Evolutionary conservation across 2,888 invertebrate species (phyloP).

Genomic region (Leptura quadrifasciata): DNA sequence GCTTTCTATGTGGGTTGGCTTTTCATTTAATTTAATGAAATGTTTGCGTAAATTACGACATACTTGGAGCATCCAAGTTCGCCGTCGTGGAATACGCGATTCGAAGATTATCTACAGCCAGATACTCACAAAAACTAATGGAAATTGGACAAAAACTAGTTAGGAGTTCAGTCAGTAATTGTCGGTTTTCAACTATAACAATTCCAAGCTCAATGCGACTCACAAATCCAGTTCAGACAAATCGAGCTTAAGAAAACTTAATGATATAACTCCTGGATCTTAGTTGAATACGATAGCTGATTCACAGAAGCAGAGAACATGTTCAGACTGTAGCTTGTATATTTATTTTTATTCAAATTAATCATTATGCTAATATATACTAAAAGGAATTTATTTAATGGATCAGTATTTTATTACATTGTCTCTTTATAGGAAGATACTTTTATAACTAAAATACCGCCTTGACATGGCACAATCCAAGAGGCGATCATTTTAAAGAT

Average conservation of each 20-base stretch:
- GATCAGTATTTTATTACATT: no score
- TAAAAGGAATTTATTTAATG: no score
- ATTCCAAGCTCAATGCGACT: slow-evolving; percentile 48
- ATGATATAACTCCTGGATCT: slow-evolving; percentile 43
- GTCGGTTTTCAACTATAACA: slow-evolving; percentile 56
- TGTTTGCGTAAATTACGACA: slow-evolving; percentile 42
- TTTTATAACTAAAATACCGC: no score
- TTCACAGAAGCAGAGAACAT: neutral
- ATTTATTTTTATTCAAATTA: neutral
- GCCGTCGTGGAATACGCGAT: slow-evolving; percentile 11
- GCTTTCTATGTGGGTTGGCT: neutral
- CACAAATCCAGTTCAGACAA: slow-evolving; percentile 55
- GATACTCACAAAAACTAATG: slow-evolving; percentile 44
- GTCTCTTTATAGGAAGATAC: no score
- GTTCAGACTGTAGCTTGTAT: no score
- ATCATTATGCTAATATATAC: no score
- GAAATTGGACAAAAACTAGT: slow-evolving; percentile 44
- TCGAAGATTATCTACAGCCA: slow-evolving; percentile 45
- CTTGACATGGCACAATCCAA: no score
- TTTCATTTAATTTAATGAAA: slow-evolving; percentile 44
- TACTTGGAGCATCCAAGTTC: slow-evolving; percentile 17
- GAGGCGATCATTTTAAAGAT: no score
- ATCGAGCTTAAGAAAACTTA: slow-evolving; percentile 54
- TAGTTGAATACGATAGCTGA: neutral
- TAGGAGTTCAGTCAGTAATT: slow-evolving; percentile 53